Percentiles rank a stretch among this genome's conserved stretches.
These are phyloP conservation scores for Altica lythri DNA, from an alignment of 2,888 invertebrate genomes.

Conservation along the genomic window DNA sequence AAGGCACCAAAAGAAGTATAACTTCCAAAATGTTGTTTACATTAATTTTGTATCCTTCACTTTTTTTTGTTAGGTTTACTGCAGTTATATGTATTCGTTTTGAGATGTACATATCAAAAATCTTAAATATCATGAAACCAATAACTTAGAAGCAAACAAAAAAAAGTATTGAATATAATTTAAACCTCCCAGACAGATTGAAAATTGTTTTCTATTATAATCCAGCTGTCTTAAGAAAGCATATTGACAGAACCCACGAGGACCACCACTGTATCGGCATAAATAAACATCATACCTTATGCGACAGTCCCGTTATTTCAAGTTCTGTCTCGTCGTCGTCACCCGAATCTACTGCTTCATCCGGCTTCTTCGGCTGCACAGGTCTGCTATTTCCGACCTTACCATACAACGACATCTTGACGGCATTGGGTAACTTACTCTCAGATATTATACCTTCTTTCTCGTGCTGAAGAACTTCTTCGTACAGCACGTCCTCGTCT, in stretches of 20 bases:
- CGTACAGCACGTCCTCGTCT: slow-evolving; percentile 56
- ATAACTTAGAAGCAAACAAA: no score
- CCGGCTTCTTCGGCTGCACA: slow-evolving; percentile 26
- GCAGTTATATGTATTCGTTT: no score
- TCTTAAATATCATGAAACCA: no score
- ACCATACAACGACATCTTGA: slow-evolving; percentile 54
- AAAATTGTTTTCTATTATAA: no score
- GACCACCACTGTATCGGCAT: slow-evolving; percentile 8
- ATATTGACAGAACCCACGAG: slow-evolving; percentile 1
- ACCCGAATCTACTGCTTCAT: slow-evolving; percentile 22
- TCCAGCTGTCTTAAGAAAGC: no score
- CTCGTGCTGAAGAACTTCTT: slow-evolving; percentile 65
- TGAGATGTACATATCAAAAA: no score
- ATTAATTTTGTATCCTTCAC: no score
- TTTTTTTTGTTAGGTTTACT: no score
- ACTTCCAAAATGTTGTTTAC: no score
- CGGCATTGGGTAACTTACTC: slow-evolving; percentile 50
- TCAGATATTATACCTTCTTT: slow-evolving; percentile 51
- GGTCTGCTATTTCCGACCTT: slow-evolving; percentile 19
- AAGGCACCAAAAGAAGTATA: no score
- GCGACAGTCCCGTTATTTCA: slow-evolving; percentile 48
- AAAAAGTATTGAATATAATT: no score
- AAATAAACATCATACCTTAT: slow-evolving; percentile 41
- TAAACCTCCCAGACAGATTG: no score
- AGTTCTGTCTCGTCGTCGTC: slow-evolving; percentile 39